phyloP scores from a whole-genome alignment of 2,113 vertebrate species.

The Sander vitreus region DNA sequence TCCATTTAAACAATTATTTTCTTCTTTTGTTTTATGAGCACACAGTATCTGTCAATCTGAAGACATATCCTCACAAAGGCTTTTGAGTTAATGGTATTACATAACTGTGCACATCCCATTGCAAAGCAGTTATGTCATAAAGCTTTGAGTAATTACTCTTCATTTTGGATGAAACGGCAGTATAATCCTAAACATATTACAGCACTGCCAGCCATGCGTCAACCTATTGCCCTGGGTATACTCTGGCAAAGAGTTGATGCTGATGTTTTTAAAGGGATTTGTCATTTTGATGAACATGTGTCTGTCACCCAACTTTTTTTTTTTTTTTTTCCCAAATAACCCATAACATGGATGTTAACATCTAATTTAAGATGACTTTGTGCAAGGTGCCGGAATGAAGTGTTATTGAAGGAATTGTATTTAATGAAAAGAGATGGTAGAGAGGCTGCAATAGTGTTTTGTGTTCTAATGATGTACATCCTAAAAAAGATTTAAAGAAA shows the following conservation, averaged over 20 bases:
- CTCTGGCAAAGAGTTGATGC: not conserved
- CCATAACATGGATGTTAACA: not conserved
- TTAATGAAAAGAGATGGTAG: not conserved
- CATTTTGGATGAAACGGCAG: slow-evolving; percentile 56
- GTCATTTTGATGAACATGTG: not conserved
- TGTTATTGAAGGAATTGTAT: not conserved
- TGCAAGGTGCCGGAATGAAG: not conserved
- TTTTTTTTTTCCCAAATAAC: too few relatives aligned
- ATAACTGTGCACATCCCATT: slow-evolving; percentile 52
- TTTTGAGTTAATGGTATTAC: slow-evolving; percentile 68
- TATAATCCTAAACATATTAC: slow-evolving; percentile 67
- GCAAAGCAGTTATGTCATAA: slow-evolving; percentile 73
- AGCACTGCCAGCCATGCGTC: not conserved
- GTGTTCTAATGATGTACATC: not conserved
- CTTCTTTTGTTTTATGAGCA: slow-evolving; percentile 26
- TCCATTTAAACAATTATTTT: not conserved
- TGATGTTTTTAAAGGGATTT: slow-evolving; percentile 21
- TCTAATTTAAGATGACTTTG: not conserved
- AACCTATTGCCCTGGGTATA: slow-evolving; percentile 17
- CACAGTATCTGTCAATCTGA: slow-evolving; percentile 30
- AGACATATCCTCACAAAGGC: slow-evolving; percentile 24
- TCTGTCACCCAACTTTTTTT: not conserved
- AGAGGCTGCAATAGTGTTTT: not conserved
- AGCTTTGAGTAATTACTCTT: slow-evolving; percentile 75
- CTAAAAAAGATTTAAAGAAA: not conserved